Conservation (phyloP, 2,888 invertebrate species). For the Folsomia candida region DNA sequence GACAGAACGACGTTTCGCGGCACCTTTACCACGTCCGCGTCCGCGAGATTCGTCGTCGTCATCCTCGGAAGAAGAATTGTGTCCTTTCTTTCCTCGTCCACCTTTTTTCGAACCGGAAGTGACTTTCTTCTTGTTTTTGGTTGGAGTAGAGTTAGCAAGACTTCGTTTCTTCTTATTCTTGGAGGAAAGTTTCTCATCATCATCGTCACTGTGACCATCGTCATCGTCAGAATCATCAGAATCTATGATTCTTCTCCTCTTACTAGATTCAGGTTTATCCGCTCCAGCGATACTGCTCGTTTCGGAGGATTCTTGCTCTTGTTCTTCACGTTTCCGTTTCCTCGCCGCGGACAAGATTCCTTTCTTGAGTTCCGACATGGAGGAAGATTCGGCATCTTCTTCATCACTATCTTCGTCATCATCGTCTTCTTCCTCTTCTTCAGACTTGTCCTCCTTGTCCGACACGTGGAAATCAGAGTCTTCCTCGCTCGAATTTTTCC, state of each 20-base stretch:
- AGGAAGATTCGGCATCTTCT: slow-evolving; percentile 1
- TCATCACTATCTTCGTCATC: slow-evolving; percentile 45
- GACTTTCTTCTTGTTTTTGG: slow-evolving; percentile 26
- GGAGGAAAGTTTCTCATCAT: background rate
- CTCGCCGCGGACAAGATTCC: no score
- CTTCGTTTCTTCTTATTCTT: slow-evolving; percentile 6
- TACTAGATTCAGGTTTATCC: background rate
- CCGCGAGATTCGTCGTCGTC: slow-evolving; percentile 7
- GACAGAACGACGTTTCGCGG: background rate
- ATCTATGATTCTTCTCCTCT: slow-evolving; percentile 29
- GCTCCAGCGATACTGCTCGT: slow-evolving; percentile 12
- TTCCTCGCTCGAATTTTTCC: slow-evolving; percentile 55
- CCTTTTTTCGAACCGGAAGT: slow-evolving; percentile 3
- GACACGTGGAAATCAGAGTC: slow-evolving; percentile 62
- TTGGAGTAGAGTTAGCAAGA: background rate
- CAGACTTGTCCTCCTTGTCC: slow-evolving; percentile 44
- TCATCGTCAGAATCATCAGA: slow-evolving; percentile 34
- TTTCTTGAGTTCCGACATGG: background rate
- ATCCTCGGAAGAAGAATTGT: slow-evolving; percentile 10
- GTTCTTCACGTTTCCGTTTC: slow-evolving; percentile 34
- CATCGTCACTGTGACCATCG: slow-evolving; percentile 14
- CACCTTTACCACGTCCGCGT: background rate
- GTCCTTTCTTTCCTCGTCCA: background rate
- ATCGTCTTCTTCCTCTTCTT: slow-evolving; percentile 50
- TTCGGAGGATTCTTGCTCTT: slow-evolving; percentile 48